Conservation (phyloP, 2,888 invertebrate species). For the Platerodrilus igneus region DNA sequence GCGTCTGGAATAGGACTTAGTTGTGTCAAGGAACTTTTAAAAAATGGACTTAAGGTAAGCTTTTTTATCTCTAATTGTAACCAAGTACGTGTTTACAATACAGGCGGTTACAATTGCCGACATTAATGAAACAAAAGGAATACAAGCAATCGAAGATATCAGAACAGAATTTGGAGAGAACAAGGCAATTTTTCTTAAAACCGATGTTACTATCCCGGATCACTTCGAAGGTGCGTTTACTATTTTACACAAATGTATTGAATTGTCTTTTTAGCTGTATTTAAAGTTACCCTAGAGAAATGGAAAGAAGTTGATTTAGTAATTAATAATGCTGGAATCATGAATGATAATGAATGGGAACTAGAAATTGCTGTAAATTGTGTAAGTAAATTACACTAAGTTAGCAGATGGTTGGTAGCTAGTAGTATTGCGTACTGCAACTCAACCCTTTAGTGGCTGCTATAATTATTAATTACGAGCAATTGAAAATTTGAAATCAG, state of each 20-base stretch:
- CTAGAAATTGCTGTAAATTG: slow-evolving; percentile 57
- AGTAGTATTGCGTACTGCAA: too few relatives aligned
- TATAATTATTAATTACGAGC: too few relatives aligned
- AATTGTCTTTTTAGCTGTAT: slow-evolving; percentile 43
- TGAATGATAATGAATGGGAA: slow-evolving; percentile 74
- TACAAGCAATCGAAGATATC: slow-evolving; percentile 58
- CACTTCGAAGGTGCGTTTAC: slow-evolving; percentile 61
- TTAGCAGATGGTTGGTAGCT: too few relatives aligned
- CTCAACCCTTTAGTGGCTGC: too few relatives aligned
- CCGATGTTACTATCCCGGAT: slow-evolving; percentile 68
- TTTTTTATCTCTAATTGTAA: slow-evolving; percentile 2
- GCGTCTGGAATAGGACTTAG: slow-evolving; percentile 15
- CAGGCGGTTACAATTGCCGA: slow-evolving; percentile 41
- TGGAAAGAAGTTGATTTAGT: slow-evolving; percentile 52
- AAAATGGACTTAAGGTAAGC: slow-evolving; percentile 14
- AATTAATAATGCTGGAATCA: slow-evolving; percentile 72
- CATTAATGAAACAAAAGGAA: slow-evolving; percentile 46
- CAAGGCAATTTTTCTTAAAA: slow-evolving; percentile 63
- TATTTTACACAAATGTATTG: neutral
- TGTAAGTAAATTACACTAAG: slow-evolving; percentile 43
- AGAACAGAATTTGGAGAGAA: slow-evolving; percentile 62
- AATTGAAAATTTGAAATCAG: too few relatives aligned
- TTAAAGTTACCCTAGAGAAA: slow-evolving; percentile 37
- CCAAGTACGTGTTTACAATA: slow-evolving; percentile 5
- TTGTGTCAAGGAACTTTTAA: slow-evolving; percentile 15